These are phyloP conservation scores for Lasioglossum leucozonium DNA, from an alignment of 2,888 invertebrate genomes.

Conservation along the genomic window DNA sequence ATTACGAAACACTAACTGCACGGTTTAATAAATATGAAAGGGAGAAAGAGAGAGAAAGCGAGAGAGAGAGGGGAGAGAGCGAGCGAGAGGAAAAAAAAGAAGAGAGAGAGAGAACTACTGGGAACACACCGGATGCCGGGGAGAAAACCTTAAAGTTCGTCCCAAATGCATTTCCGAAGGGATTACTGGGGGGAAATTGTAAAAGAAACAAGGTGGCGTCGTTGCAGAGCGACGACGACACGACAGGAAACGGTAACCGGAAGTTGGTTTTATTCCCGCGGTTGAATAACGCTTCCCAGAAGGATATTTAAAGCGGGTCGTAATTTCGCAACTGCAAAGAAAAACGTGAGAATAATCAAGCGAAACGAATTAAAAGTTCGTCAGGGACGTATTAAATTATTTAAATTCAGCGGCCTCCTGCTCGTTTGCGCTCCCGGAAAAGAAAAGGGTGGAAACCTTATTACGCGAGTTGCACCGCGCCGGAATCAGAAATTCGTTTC, in stretches of 20 bases:
- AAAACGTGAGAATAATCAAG: constrained; percentile 29
- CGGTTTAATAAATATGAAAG: constrained; percentile 45
- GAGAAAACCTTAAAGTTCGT: constrained; percentile 25
- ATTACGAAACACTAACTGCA: constrained; percentile 25
- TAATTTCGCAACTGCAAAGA: constrained; percentile 21
- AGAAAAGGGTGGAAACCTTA: constrained; percentile 21
- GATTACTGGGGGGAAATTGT: constrained; percentile 36
- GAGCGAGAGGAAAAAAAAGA: neutral
- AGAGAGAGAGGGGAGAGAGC: too few species aligned
- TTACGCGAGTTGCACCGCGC: constrained; percentile 24
- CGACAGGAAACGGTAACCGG: constrained; percentile 13
- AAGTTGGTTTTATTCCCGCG: constrained; percentile 19
- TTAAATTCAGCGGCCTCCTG: constrained; percentile 32
- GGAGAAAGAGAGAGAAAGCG: neutral
- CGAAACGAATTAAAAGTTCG: constrained; percentile 39
- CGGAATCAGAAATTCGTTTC: constrained; percentile 35
- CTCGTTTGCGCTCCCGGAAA: constrained; percentile 8
- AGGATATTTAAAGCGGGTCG: constrained; percentile 31
- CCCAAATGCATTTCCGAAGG: constrained; percentile 39
- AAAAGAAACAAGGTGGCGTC: constrained; percentile 23
- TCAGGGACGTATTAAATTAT: constrained; percentile 38
- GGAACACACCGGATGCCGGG: neutral
- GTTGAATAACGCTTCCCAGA: constrained; percentile 23
- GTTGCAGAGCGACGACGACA: constrained; percentile 5
- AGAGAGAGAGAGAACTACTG: neutral